Evolutionary conservation across 1,140 invertebrate genomes (phyloP).

Genomic region (Drosophila burlai): DNA sequence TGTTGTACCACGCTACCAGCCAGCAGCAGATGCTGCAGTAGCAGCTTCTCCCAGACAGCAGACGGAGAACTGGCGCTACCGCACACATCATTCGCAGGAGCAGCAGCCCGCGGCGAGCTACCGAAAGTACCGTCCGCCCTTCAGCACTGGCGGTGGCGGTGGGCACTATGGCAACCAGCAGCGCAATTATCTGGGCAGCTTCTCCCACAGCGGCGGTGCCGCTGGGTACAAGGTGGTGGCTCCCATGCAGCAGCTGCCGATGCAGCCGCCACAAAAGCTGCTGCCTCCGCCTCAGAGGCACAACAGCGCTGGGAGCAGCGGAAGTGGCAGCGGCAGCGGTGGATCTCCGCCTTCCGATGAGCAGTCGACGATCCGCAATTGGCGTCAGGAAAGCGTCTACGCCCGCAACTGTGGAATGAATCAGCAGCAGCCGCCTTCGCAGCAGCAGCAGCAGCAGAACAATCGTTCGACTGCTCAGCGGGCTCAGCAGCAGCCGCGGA

Average conservation of each 20-base stretch:
- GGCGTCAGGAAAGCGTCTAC: constrained; percentile 81
- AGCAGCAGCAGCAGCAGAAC: constrained; percentile 44
- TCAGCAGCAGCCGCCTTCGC: constrained; percentile 35
- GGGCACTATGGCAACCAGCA: constrained; percentile 76
- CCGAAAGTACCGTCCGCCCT: constrained; percentile 74
- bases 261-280: constrained; percentile 27
- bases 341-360: constrained; percentile 80
- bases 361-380: constrained; percentile 72
- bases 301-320: constrained; percentile 44
- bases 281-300: constrained; percentile 6
- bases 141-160: constrained; percentile 70
- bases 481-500: constrained; percentile 47
- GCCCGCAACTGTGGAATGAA: constrained; percentile 66
- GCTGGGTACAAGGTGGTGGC: constrained; percentile 61
- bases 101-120: constrained; percentile 53
- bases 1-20: constrained; percentile 32
- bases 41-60: constrained; percentile 23
- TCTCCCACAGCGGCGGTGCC: constrained; percentile 69
- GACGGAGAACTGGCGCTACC: constrained; percentile 80
- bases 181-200: constrained; percentile 79
- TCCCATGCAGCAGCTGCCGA: constrained; percentile 32
- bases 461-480: constrained; percentile 33
- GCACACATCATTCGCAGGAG: constrained; percentile 72
- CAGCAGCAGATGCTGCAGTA: constrained; percentile 11
- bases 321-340: constrained; percentile 58